A percentile compares a stretch with the other conserved stretches of the same genome.
phyloP scores from a whole-genome alignment of 2,113 vertebrate genomes.

The Sterrhoptilus dennistouni region DNA sequence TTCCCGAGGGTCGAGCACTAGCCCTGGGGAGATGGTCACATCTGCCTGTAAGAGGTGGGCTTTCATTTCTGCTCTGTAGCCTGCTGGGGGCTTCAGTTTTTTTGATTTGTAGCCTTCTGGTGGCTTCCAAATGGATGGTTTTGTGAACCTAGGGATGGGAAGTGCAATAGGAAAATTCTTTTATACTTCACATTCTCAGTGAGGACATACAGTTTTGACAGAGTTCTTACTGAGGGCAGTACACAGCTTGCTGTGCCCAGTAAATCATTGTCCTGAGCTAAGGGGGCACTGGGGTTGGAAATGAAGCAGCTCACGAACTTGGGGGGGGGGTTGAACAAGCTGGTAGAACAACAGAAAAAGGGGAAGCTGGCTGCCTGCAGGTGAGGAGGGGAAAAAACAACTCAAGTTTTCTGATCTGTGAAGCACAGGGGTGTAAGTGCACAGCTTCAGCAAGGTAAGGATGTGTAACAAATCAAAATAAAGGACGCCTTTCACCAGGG shows the following conservation, averaged over 20 bases:
- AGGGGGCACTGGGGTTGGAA: not conserved
- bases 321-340: not conserved
- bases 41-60: constrained; percentile 4
- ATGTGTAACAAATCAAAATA: not conserved
- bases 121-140: not conserved
- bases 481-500: not conserved
- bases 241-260: not conserved
- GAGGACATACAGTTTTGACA: not conserved
- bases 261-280: not conserved
- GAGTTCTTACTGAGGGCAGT: not conserved
- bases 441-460: not conserved
- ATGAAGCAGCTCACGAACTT: accelerated
- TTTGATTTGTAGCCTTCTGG: not conserved
- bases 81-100: not conserved
- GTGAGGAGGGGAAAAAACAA: not conserved
- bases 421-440: not conserved
- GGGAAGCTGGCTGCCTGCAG: not conserved
- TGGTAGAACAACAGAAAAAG: not conserved
- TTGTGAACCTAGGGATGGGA: not conserved
- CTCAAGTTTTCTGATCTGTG: not conserved
- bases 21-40: not conserved
- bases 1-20: constrained; percentile 69
- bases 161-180: not conserved
- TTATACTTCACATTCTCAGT: accelerated
- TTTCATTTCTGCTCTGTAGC: not conserved